These are phyloP conservation scores for Protophormia terraenovae DNA, from an alignment of 2,888 invertebrate species.

Conservation along the genomic window DNA sequence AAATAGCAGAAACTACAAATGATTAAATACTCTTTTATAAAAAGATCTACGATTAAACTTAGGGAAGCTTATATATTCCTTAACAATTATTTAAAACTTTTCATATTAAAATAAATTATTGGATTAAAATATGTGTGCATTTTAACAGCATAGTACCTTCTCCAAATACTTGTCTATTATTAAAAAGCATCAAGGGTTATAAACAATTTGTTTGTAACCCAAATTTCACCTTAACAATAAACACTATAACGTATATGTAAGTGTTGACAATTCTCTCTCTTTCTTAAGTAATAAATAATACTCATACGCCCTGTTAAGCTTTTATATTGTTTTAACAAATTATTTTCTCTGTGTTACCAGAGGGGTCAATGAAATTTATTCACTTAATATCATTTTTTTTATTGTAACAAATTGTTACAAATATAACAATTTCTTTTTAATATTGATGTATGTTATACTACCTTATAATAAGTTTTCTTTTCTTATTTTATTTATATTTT, in stretches of 20 bases:
- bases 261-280: neutral
- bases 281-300: constrained; percentile 11
- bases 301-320: neutral
- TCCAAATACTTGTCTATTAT: too few relatives aligned
- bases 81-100: too few relatives aligned
- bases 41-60: too few relatives aligned
- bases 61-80: too few relatives aligned
- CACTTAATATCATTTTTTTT: neutral
- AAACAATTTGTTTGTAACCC: too few relatives aligned
- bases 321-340: neutral
- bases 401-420: constrained; percentile 21
- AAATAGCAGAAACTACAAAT: too few relatives aligned
- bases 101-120: too few relatives aligned
- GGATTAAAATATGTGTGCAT: too few relatives aligned
- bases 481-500: constrained; percentile 16
- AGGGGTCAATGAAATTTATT: constrained; percentile 32
- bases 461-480: constrained; percentile 48
- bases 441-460: constrained; percentile 32
- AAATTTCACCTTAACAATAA: neutral
- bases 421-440: neutral
- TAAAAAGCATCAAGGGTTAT: too few relatives aligned
- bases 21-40: too few relatives aligned
- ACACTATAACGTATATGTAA: neutral
- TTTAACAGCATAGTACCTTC: too few relatives aligned
- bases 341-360: neutral